Conservation (phyloP, 2,888 invertebrate genomes). For the Pardosa pseudoannulata region DNA sequence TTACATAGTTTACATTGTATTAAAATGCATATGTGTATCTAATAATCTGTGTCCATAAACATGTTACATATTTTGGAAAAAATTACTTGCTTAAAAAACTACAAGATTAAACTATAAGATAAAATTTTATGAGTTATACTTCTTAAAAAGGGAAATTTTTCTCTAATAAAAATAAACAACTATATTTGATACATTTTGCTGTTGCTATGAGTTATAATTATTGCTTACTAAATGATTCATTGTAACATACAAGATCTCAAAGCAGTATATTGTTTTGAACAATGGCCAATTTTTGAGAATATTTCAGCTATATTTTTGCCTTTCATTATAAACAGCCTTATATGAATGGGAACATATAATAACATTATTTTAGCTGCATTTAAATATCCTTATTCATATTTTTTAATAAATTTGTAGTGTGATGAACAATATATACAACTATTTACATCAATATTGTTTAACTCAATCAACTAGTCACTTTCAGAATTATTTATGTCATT, state of each 20-base stretch:
- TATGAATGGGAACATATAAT: constrained; percentile 61
- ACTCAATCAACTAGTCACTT: not conserved
- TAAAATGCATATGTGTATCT: too few species aligned
- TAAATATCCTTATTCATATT: constrained; percentile 16
- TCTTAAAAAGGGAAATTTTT: too few species aligned
- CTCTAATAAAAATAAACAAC: too few species aligned
- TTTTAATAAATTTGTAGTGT: constrained; percentile 1
- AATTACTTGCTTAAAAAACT: too few species aligned
- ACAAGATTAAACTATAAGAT: too few species aligned
- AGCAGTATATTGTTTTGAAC: not conserved
- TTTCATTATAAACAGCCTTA: constrained; percentile 64
- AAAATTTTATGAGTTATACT: too few species aligned
- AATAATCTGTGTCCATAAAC: too few species aligned
- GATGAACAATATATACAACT: not conserved
- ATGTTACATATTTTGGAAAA: too few species aligned
- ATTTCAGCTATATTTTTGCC: constrained; percentile 49
- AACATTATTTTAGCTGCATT: constrained; percentile 2
- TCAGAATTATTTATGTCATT: not conserved
- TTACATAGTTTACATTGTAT: too few species aligned
- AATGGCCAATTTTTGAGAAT: not conserved
- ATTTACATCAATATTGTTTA: not conserved
- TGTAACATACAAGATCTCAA: not conserved
- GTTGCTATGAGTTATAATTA: too few species aligned
- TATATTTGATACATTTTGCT: too few species aligned
- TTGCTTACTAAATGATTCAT: not conserved